phyloP scores from a whole-genome alignment of 2,888 invertebrate genomes.

The Homarus gammarus region DNA sequence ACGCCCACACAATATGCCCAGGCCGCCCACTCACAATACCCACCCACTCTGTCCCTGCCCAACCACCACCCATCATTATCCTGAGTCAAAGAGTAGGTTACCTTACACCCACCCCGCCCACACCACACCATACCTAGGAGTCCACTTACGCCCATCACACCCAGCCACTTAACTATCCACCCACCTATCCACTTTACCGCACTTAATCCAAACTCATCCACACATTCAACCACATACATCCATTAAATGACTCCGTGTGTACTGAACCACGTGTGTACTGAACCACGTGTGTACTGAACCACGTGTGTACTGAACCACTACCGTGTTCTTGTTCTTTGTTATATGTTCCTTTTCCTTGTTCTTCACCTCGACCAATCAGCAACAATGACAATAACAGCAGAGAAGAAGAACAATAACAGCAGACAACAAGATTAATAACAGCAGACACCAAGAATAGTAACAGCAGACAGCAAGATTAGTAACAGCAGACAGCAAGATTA shows the following conservation, averaged over 20 bases:
- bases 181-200: background rate
- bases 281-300: no score
- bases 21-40: constrained; percentile 6
- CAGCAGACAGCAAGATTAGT: background rate
- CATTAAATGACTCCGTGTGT: no score
- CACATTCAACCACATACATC: no score
- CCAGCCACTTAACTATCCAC: background rate
- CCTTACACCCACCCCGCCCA: background rate
- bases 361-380: no score
- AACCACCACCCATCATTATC: no score
- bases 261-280: no score
- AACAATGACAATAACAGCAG: background rate
- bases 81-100: no score
- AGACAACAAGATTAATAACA: background rate
- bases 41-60: background rate
- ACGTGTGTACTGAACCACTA: no score
- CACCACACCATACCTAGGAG: background rate
- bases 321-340: no score
- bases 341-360: no score
- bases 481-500: background rate
- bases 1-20: background rate
- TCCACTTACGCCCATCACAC: background rate
- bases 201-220: no score
- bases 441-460: background rate
- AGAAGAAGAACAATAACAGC: no score